Percentiles rank a stretch among this genome's conserved stretches.
These are phyloP conservation scores for Coleophora deauratella DNA, from an alignment of 2,888 invertebrate genomes.

Conservation along the genomic window DNA sequence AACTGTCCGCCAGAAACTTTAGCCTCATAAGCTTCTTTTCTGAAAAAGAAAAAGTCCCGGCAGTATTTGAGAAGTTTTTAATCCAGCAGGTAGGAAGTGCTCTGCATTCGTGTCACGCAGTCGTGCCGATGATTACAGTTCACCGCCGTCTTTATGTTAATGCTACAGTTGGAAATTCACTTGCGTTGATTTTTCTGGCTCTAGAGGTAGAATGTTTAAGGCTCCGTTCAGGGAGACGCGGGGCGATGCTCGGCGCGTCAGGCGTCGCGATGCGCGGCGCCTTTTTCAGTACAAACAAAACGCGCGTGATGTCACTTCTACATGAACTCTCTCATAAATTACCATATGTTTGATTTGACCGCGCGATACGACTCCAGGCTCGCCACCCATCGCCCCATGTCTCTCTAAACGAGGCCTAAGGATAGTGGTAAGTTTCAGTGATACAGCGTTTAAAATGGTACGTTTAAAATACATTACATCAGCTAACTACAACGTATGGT, in stretches of 20 bases:
- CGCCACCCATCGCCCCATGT: neutral
- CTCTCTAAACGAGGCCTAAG: too few relatives aligned
- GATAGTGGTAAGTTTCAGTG: too few relatives aligned
- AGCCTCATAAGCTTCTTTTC: neutral
- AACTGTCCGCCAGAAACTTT: too few relatives aligned
- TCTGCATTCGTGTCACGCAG: conserved; percentile 45
- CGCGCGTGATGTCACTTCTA: too few relatives aligned
- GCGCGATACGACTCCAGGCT: too few relatives aligned
- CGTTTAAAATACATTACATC: too few relatives aligned
- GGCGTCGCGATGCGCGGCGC: neutral
- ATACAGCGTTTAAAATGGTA: too few relatives aligned
- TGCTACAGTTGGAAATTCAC: conserved; percentile 50
- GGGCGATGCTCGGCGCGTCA: too few relatives aligned
- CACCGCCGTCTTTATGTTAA: conserved; percentile 56
- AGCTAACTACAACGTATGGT: too few relatives aligned
- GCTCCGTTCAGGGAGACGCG: neutral
- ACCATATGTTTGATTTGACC: too few relatives aligned
- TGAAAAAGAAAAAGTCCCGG: neutral
- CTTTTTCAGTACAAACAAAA: too few relatives aligned
- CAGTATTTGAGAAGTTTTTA: conserved; percentile 1
- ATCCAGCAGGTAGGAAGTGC: conserved; percentile 16
- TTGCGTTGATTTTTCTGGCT: conserved; percentile 47
- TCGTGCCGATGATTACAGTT: conserved; percentile 54
- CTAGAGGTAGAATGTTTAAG: conserved; percentile 15
- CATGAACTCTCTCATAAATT: too few relatives aligned